Evolutionary conservation across 2,888 invertebrate species (phyloP), one percentile per base, ranked within the genome.

Genomic region (Tenthredo scrophulariae): DNA sequence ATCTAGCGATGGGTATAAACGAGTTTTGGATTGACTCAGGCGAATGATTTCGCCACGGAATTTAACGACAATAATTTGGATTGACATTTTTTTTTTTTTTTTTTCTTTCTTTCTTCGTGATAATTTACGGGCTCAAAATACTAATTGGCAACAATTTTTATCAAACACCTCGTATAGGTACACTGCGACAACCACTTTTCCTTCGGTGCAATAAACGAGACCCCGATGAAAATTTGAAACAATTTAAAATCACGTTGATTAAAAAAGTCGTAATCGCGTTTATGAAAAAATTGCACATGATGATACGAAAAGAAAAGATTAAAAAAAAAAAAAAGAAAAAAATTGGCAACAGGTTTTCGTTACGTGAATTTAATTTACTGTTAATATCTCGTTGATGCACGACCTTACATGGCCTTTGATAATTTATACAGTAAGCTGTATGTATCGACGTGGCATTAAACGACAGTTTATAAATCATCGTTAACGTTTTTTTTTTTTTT

Each of bases 1-100:
- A 29, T 75, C 18, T 54, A 79, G 79, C 58, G 79, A 79, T 79
- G 54, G 79, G 29, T 79, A 79, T 43, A 26, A 79, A 79, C 79
- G 54, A 79, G 58, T 18, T 26, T 54, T 18, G 58, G 37, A 2
- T 13, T 2, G 37, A n/a, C 6, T 70, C 37, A 9, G 26, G 22
- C 43, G 74, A 74, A 74, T 43, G 43, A 74, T 74, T 22, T 7
- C 40, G 29, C 18, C 29, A 13, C 18, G 2, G 37, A 70, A 15
- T 15, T 37, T 9, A 37, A 2, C 15, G 18, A 70, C 18, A 70
- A 4, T 13, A 46, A 4, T 46, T 46, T 46, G 3, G 46, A 46
- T 46, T 70, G 6, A 37, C 37, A 7, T 7, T 6, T 7, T 22
- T 65, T 26, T 43, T 43, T 43, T 43, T 43, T 43, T 67, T 15